Percentiles rank a stretch among this genome's conserved stretches.
These are phyloP conservation scores for Glandiceps talaboti DNA, from an alignment of 53 echinoderm and acorn worm species.

Conservation along the genomic window DNA sequence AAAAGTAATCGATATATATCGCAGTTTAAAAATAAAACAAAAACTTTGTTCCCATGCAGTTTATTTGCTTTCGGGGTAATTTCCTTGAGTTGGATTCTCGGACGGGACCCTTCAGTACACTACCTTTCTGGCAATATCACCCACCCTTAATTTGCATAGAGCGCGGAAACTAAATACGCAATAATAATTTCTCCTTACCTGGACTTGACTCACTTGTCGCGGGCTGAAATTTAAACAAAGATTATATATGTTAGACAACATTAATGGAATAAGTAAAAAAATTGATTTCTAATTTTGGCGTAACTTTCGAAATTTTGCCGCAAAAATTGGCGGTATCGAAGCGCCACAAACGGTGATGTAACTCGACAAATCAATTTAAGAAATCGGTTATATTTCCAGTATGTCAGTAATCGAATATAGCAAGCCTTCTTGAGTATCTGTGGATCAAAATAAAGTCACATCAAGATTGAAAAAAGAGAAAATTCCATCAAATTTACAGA, in stretches of 20 bases:
- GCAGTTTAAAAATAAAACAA: too few relatives aligned
- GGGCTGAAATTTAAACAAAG: slow-evolving; percentile 27
- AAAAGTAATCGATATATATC: too few relatives aligned
- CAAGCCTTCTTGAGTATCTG: not conserved
- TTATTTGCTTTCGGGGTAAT: too few relatives aligned
- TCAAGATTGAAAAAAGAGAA: not conserved
- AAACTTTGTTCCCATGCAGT: too few relatives aligned
- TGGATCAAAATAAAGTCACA: not conserved
- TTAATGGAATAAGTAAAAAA: not conserved
- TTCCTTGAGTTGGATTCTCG: too few relatives aligned
- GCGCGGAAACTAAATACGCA: not conserved
- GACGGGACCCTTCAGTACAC: not conserved
- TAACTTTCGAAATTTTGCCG: not conserved
- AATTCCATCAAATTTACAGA: not conserved
- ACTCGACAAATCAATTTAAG: not conserved
- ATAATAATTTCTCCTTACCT: slow-evolving; percentile 28
- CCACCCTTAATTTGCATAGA: not conserved
- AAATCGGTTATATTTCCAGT: not conserved
- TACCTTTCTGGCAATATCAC: not conserved
- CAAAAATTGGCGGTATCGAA: not conserved
- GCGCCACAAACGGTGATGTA: not conserved
- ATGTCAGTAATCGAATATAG: not conserved
- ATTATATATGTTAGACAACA: not conserved
- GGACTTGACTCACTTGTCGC: slow-evolving; percentile 75
- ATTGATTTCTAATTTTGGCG: not conserved